These are phyloP conservation scores for Coracopsis vasa DNA, from an alignment of 2,113 vertebrate species.

Conservation along the genomic window DNA sequence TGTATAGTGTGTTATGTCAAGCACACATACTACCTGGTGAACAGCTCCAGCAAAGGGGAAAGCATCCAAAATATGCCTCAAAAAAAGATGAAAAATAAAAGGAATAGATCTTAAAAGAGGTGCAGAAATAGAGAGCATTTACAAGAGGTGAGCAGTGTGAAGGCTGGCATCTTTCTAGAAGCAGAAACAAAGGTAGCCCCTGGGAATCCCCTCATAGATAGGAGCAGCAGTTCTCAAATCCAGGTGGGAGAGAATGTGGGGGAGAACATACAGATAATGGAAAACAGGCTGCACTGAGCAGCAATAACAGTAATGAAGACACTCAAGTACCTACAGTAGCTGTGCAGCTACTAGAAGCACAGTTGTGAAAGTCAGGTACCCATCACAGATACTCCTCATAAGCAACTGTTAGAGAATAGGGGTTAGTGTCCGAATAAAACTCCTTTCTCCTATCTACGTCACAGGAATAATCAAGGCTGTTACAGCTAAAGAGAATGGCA, in stretches of 20 bases:
- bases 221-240: neutral
- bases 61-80: neutral
- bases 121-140: neutral
- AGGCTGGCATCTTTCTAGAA: neutral
- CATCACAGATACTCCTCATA: neutral
- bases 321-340: neutral
- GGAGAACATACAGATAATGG: neutral
- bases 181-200: neutral
- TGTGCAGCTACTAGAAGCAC: neutral
- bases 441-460: neutral
- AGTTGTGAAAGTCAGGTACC: neutral
- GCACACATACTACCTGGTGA: neutral
- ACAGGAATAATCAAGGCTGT: neutral
- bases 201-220: neutral
- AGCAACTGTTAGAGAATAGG: neutral
- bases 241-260: neutral
- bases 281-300: neutral
- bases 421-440: neutral
- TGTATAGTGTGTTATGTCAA: neutral
- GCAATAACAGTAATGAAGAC: neutral
- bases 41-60: neutral
- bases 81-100: neutral
- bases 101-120: neutral
- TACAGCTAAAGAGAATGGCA: neutral
- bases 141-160: neutral